These are phyloP conservation scores for Ceyx melanurus DNA, from an alignment of 2,113 vertebrate species.

Conservation along the genomic window DNA sequence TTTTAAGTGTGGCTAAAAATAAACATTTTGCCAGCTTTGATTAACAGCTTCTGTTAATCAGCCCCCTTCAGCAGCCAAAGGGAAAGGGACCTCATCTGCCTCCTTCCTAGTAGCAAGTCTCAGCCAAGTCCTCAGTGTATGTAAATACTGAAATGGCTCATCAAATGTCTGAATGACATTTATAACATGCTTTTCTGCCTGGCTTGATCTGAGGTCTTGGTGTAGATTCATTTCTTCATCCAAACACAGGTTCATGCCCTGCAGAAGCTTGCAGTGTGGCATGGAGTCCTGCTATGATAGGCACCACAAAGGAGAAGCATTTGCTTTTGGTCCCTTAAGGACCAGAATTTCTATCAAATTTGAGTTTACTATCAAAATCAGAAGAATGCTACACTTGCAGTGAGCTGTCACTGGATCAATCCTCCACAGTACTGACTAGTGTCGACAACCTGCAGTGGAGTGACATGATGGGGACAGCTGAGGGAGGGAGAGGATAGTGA, in stretches of 20 bases:
- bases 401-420: accelerated
- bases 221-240: not conserved
- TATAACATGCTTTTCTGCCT: not conserved
- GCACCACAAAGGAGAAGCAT: not conserved
- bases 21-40: not conserved
- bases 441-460: not conserved
- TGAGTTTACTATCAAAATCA: not conserved
- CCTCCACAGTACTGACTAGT: not conserved
- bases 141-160: not conserved
- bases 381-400: not conserved
- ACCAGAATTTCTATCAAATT: not conserved
- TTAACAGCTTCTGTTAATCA: not conserved
- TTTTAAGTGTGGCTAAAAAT: not conserved
- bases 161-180: accelerated
- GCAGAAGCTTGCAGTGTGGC: not conserved
- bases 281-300: not conserved
- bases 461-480: accelerated
- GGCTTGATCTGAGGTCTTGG: not conserved
- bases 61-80: accelerated
- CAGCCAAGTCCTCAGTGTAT: not conserved
- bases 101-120: not conserved
- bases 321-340: not conserved
- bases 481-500: not conserved
- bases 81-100: not conserved
- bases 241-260: not conserved